Conservation (phyloP, 2,797 vertebrate genomes). For the Micropoecilia bifurca region DNA sequence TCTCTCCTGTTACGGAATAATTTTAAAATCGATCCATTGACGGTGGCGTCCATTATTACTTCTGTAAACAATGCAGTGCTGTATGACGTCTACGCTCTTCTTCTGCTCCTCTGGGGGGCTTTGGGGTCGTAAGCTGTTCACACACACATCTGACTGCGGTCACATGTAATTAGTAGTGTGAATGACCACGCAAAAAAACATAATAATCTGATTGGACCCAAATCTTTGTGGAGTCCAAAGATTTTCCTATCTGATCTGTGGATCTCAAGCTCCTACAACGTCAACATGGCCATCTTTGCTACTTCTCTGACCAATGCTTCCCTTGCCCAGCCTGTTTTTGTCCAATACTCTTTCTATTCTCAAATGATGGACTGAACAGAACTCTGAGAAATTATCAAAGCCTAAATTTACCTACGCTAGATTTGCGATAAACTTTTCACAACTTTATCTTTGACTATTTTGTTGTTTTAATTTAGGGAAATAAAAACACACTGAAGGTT, state of each 20-base stretch:
- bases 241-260: background rate
- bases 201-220: no score
- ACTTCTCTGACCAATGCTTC: background rate
- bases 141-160: no score
- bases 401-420: background rate
- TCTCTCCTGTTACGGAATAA: no score
- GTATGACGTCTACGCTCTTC: no score
- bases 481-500: background rate
- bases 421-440: background rate
- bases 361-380: background rate
- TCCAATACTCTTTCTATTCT: background rate
- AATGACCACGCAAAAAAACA: no score
- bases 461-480: background rate
- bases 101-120: no score
- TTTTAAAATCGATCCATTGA: no score
- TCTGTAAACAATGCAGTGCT: no score
- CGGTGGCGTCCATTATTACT: no score
- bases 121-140: no score
- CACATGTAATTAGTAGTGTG: no score
- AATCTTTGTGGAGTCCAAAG: background rate
- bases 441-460: background rate
- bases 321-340: background rate
- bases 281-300: background rate
- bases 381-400: background rate
- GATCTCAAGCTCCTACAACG: background rate